phyloP scores from a whole-genome alignment of 2,113 vertebrate genomes.

The Struthidea cinerea region DNA sequence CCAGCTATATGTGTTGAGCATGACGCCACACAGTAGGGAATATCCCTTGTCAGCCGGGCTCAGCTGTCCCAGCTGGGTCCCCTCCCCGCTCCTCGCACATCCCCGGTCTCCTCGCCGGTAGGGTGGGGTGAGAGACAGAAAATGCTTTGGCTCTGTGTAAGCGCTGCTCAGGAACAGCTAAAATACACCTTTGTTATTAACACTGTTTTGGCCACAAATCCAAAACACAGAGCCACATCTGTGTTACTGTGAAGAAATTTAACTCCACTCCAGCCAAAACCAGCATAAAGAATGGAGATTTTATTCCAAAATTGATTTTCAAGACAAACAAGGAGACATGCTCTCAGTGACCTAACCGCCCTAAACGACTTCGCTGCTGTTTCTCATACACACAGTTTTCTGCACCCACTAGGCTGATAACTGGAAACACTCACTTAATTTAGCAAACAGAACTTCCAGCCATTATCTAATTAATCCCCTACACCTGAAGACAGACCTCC shows the following conservation, averaged over 20 bases:
- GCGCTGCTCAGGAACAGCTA: not conserved
- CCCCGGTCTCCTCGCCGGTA: not conserved
- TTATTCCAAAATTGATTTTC: not conserved
- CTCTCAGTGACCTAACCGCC: not conserved
- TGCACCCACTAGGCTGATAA: not conserved
- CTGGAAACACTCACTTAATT: not conserved
- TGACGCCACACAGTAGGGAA: rapidly evolving
- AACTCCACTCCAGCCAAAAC: not conserved
- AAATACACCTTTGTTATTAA: not conserved
- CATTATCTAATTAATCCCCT: not conserved
- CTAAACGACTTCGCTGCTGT: not conserved
- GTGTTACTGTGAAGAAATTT: not conserved
- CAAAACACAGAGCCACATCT: not conserved
- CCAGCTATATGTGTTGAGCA: not conserved
- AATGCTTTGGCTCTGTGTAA: not conserved
- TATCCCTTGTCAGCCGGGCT: not conserved
- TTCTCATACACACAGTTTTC: not conserved
- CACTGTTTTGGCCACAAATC: not conserved
- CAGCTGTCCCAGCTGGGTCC: not conserved
- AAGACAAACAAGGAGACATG: not conserved
- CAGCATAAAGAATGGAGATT: not conserved
- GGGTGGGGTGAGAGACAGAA: not conserved
- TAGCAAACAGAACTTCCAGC: not conserved
- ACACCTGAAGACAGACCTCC: not conserved
- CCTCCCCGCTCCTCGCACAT: rapidly evolving